Conservation (phyloP, 2,113 vertebrate genomes). For the Platanista minor region DNA sequence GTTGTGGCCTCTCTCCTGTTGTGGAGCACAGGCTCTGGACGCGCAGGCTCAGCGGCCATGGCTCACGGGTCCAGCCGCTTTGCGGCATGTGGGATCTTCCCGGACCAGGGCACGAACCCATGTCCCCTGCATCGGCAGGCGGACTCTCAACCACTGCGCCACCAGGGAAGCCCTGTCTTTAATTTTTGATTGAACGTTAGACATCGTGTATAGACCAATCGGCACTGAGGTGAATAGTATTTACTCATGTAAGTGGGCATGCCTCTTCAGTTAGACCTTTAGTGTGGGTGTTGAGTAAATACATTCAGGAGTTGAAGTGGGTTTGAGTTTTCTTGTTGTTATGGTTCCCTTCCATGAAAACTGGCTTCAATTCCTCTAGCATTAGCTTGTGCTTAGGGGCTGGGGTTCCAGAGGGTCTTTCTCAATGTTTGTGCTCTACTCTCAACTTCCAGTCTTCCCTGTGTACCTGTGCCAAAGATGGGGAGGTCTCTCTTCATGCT, state of each 20-base stretch:
- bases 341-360: not conserved
- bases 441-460: not conserved
- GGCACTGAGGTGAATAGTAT: not conserved
- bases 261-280: not conserved
- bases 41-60: too few species aligned
- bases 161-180: not conserved
- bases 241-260: not conserved
- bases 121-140: too few species aligned
- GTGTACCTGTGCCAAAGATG: not conserved
- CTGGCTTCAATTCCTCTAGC: not conserved
- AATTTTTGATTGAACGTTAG: not conserved
- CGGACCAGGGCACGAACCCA: too few species aligned
- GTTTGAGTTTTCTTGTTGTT: not conserved
- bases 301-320: not conserved
- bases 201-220: not conserved
- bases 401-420: not conserved
- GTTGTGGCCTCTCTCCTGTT: too few species aligned
- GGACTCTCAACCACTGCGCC: too few species aligned
- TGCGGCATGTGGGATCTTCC: too few species aligned
- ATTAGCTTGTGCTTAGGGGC: not conserved
- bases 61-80: too few species aligned
- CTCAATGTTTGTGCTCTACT: not conserved
- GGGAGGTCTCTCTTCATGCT: not conserved
- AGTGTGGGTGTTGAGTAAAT: not conserved
- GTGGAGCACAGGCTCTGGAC: too few species aligned